phyloP scores from a whole-genome alignment of 2,113 vertebrate species.

The Saguinus imperator region DNA sequence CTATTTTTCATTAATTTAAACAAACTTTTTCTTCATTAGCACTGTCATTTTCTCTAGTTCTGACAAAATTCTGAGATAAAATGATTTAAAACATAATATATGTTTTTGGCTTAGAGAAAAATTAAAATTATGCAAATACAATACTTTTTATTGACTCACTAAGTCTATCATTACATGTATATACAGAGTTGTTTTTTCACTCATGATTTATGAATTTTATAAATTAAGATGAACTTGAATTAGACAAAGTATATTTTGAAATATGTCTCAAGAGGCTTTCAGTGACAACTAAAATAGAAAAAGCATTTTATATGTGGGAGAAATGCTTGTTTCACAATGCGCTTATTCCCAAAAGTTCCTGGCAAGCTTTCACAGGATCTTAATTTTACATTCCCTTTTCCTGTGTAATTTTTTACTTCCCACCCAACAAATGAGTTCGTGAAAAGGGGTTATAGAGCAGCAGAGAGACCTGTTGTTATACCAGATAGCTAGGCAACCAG shows the following conservation, averaged over 20 bases:
- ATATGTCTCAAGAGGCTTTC: constrained; percentile 13
- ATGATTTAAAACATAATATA: constrained; percentile 9
- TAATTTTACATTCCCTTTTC: constrained; percentile 51
- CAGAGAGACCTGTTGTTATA: constrained; percentile 9
- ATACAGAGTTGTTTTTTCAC: neutral
- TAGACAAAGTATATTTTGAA: constrained; percentile 5
- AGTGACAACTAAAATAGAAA: neutral
- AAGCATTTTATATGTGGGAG: neutral
- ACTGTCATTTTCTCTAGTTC: constrained; percentile 3
- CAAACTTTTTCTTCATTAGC: constrained; percentile 30
- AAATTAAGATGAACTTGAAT: constrained; percentile 9
- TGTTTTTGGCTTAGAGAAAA: constrained; percentile 22
- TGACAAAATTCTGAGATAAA: constrained; percentile 48
- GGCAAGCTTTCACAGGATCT: constrained; percentile 36
- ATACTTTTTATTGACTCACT: constrained; percentile 11
- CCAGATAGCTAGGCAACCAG: constrained; percentile 19
- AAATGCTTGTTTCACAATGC: neutral
- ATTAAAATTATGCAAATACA: neutral
- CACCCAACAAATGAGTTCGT: neutral
- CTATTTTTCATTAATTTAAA: constrained; percentile 35
- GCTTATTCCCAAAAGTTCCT: neutral
- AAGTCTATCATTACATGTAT: neutral
- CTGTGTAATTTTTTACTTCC: constrained; percentile 29
- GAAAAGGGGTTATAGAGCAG: neutral
- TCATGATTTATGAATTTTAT: constrained; percentile 49